A percentile compares a stretch with the other conserved stretches of the same genome.
Evolutionary conservation across 2,113 vertebrate species (phyloP).

Genomic region (Dipodomys merriami): DNA sequence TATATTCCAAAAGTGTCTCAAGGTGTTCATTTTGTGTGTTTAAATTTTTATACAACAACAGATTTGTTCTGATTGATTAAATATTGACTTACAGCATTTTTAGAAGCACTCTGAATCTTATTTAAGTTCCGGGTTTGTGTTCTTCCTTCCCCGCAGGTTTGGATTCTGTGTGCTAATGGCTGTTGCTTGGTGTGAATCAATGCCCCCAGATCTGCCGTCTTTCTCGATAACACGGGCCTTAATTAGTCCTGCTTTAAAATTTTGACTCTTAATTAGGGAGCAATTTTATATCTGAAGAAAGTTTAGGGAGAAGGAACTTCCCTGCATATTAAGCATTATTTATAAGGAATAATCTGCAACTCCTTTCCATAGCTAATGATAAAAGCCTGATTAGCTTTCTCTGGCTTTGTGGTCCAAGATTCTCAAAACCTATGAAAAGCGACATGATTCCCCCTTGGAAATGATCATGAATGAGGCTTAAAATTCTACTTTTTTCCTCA

Average conservation of each 20-base stretch:
- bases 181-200: conserved; percentile 61
- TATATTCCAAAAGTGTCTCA: conserved; percentile 82
- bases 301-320: conserved; percentile 52
- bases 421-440: conserved; percentile 29
- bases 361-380: background rate
- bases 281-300: conserved; percentile 43
- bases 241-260: conserved; percentile 67
- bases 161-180: conserved; percentile 48
- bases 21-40: conserved; percentile 84
- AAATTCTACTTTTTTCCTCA: conserved; percentile 68
- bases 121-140: conserved; percentile 66
- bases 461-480: conserved; percentile 63
- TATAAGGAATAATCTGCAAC: background rate
- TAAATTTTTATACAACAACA: conserved; percentile 87
- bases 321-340: background rate
- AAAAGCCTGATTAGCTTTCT: background rate
- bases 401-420: background rate
- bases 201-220: conserved; percentile 41
- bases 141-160: conserved; percentile 67
- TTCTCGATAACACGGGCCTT: conserved; percentile 50
- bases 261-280: conserved; percentile 66
- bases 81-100: conserved; percentile 76
- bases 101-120: conserved; percentile 78
- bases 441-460: conserved; percentile 31
- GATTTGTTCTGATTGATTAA: conserved; percentile 84